Evolutionary conservation across 1,140 invertebrate species (phyloP), one percentile per base, ranked within the genome.

Genomic region (Hylaeus anthracinus): DNA sequence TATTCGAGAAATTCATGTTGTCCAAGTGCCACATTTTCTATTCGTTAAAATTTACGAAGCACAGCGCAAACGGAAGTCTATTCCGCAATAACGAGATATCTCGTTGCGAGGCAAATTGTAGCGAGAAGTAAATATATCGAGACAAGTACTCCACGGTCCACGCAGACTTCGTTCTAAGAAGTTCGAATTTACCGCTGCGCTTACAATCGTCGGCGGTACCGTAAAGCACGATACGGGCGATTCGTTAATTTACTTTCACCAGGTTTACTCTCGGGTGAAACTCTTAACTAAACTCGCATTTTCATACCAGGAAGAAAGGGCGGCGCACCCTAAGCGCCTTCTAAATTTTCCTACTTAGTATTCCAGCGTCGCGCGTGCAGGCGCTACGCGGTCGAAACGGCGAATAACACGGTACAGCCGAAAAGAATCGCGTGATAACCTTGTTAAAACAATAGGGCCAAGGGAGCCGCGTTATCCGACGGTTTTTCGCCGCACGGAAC

Each of bases 261-360:
- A 2, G 56, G 14, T 0, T 15, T 58, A n/a, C 56, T 3, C 26
- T 37, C 58, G 58, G n/a, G 4, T 15, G 39, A 4, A 65, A 15
- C 10, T 37, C 41, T 66, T 53, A 6, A 43, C 6, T n/a, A 26
- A 55, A 51, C 53, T 48, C 56, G 60, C 45, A 10, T 63, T 43
- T 43, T 26, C 15, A 8, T 5, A n/a, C 0, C 5, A 15, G n/a
- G 60, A n/a, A 1, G 10, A 14, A 43, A 8, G 2, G 5, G 10
- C n/a, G 9, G n/a, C 5, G 4, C 3, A 8, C 26, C 5, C 56
- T 6, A 53, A 43, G 56, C 26, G 51, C 53, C 14, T 39, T 43
- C 51, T 43, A 65, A 72, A 79, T 72, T 79, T 15, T 14, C 14
- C 14, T 43, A n/a, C 58, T 79, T 73, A 73, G 73, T 72, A 79